Percentiles rank a stretch among this genome's conserved stretches.
Conservation (phyloP, 2,888 invertebrate species). For the Patella pellucida region DNA sequence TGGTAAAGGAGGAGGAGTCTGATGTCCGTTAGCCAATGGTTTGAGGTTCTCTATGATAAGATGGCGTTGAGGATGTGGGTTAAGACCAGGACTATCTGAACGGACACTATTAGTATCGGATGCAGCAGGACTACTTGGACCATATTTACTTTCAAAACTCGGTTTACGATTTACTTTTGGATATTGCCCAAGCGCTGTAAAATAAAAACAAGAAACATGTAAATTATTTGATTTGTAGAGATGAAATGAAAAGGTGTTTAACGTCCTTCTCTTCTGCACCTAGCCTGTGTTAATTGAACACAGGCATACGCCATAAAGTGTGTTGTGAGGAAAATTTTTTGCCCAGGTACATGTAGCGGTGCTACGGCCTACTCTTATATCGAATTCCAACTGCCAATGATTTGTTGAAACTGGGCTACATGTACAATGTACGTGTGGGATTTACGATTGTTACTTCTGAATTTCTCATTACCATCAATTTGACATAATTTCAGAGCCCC, state of each 20-base stretch:
- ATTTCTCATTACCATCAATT: too few species aligned
- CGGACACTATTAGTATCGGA: conserved; percentile 87
- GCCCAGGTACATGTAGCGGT: too few species aligned
- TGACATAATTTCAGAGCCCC: too few species aligned
- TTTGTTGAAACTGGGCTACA: not conserved
- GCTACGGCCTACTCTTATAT: too few species aligned
- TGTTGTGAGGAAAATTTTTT: too few species aligned
- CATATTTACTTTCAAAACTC: conserved; percentile 85
- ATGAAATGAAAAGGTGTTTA: too few species aligned
- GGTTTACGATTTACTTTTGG: conserved; percentile 83
- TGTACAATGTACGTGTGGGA: not conserved
- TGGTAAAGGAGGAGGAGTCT: conserved; percentile 75
- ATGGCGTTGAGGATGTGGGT: conserved; percentile 24
- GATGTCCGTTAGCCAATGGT: conserved; percentile 51
- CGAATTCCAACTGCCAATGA: too few species aligned
- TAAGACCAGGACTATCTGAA: conserved; percentile 58
- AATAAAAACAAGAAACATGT: not conserved
- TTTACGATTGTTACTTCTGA: not conserved
- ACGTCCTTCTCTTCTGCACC: too few species aligned
- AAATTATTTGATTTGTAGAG: too few species aligned
- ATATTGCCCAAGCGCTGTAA: conserved; percentile 29
- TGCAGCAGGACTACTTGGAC: conserved; percentile 85
- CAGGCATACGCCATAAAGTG: too few species aligned
- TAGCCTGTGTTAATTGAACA: too few species aligned
- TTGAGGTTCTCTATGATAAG: conserved; percentile 12